These are phyloP conservation scores for Aethina tumida DNA, from an alignment of 1,140 invertebrate species.

Conservation along the genomic window DNA sequence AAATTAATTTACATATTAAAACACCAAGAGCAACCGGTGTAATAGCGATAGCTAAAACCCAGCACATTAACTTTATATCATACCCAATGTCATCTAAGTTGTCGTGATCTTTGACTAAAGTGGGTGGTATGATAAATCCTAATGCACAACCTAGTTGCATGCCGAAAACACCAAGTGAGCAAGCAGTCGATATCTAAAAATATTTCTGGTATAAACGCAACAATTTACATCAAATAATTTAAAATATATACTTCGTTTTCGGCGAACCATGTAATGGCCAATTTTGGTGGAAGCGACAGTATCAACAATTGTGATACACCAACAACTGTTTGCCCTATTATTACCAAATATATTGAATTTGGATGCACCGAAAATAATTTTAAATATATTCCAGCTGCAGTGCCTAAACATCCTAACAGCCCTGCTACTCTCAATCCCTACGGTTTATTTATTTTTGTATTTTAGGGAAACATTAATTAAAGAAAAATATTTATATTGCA, in stretches of 20 bases:
- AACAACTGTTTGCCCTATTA: slow-evolving; percentile 58
- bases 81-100: slow-evolving; percentile 32
- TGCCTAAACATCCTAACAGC: slow-evolving; percentile 31
- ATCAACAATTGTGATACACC: slow-evolving; percentile 57
- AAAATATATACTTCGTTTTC: slow-evolving; percentile 44
- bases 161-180: slow-evolving; percentile 67
- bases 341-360: slow-evolving; percentile 50
- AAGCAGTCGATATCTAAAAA: slow-evolving; percentile 58
- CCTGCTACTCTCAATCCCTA: slow-evolving; percentile 35
- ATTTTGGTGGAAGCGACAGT: slow-evolving; percentile 57
- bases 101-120: slow-evolving; percentile 38
- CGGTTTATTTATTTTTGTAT: too few relatives aligned
- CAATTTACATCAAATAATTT: too few relatives aligned
- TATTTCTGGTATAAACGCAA: slow-evolving; percentile 6
- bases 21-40: slow-evolving; percentile 46
- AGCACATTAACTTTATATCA: slow-evolving; percentile 34
- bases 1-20: slow-evolving; percentile 44
- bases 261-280: slow-evolving; percentile 53
- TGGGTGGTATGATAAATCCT: slow-evolving; percentile 37
- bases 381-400: slow-evolving; percentile 58
- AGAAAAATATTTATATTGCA: too few relatives aligned
- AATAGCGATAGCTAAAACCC: slow-evolving; percentile 45
- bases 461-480: too few relatives aligned
- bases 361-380: slow-evolving; percentile 53
- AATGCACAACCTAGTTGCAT: slow-evolving; percentile 51